Conservation (phyloP, 2,888 invertebrate genomes). For the Sphinx pinastri region DNA sequence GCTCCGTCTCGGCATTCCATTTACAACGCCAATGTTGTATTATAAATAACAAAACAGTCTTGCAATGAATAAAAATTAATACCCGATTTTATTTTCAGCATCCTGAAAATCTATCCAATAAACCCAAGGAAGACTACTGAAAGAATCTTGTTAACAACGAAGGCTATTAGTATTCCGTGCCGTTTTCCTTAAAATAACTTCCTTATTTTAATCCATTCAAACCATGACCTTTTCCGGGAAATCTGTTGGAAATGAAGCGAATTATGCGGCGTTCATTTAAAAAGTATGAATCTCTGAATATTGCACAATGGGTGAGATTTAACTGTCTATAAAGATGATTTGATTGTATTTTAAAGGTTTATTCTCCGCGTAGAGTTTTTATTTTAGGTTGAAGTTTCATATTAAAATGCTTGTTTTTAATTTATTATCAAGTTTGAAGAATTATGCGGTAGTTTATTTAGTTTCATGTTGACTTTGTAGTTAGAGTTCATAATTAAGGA, state of each 20-base stretch:
- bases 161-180: constrained; percentile 28
- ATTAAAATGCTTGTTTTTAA: no score
- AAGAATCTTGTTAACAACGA: constrained; percentile 15
- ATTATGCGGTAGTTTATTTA: no score
- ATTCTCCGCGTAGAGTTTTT: background rate
- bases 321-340: background rate
- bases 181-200: constrained; percentile 28
- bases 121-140: background rate
- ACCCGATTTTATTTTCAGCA: background rate
- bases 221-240: constrained; percentile 26
- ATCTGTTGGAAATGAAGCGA: constrained; percentile 27
- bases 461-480: no score
- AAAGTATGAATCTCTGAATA: background rate
- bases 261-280: constrained; percentile 26
- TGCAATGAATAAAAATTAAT: no score
- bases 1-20: background rate
- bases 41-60: no score
- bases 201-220: constrained; percentile 33
- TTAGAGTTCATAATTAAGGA: background rate
- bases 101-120: background rate
- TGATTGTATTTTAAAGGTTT: background rate
- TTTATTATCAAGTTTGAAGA: no score
- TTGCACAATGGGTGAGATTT: background rate
- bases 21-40: background rate
- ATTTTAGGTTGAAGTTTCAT: background rate